Conservation (phyloP, 2,113 vertebrate genomes). For the Meleagris gallopavo region DNA sequence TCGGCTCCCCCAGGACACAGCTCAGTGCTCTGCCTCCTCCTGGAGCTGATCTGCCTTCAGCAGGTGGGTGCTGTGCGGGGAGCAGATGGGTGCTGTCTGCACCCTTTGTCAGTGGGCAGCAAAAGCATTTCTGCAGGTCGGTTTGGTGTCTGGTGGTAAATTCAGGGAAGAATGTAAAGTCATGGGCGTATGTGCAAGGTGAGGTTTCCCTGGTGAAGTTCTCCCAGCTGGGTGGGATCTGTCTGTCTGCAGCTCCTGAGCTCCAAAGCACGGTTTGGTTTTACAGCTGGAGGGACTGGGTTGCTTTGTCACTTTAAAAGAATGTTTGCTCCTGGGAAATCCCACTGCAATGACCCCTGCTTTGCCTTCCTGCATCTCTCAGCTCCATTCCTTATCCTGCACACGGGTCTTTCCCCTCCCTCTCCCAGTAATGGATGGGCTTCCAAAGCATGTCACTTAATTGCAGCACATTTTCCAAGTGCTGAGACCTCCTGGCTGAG, state of each 20-base stretch:
- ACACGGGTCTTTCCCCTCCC: rapidly evolving
- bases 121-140: neutral
- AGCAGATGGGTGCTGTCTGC: neutral
- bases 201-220: neutral
- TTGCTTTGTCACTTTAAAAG: neutral
- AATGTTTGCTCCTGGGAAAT: neutral
- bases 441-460: neutral
- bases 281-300: neutral
- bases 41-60: neutral
- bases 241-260: rapidly evolving
- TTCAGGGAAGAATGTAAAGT: neutral
- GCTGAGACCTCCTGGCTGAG: neutral
- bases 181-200: rapidly evolving
- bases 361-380: neutral
- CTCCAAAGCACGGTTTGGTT: neutral
- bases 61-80: neutral
- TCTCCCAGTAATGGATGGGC: neutral
- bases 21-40: neutral
- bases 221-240: neutral
- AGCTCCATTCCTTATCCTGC: rapidly evolving
- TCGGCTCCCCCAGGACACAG: neutral
- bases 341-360: neutral
- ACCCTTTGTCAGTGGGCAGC: neutral
- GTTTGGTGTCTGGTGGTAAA: neutral
- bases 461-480: rapidly evolving